Conservation (phyloP, 1,140 invertebrate genomes). For the Bombus pascuorum region DNA sequence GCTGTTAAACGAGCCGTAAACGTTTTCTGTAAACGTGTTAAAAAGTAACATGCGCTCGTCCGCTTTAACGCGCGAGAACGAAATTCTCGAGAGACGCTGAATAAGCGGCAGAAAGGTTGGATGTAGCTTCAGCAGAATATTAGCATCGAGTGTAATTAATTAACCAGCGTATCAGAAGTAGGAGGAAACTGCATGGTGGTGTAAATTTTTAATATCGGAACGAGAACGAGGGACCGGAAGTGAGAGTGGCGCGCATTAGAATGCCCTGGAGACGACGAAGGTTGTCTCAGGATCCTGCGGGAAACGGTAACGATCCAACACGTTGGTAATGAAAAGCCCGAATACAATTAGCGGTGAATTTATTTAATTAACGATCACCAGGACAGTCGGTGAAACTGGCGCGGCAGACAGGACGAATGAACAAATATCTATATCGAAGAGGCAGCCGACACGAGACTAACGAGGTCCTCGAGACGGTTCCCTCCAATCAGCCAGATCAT, state of each 20-base stretch:
- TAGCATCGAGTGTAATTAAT: slow-evolving; percentile 44
- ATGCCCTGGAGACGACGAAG: not conserved
- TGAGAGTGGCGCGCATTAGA: not conserved
- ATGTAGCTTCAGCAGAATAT: not conserved
- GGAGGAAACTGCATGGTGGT: not conserved
- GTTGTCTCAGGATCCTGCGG: not conserved
- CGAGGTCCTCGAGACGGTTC: slow-evolving; percentile 70
- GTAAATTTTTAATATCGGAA: slow-evolving; percentile 26
- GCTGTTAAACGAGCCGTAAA: not conserved
- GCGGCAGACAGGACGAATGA: slow-evolving; percentile 32
- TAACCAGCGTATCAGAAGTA: not conserved
- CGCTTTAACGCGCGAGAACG: not conserved
- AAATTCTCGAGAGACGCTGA: not conserved
- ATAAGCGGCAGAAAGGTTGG: not conserved
- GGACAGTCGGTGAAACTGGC: slow-evolving; percentile 16
- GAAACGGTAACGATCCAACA: slow-evolving; percentile 34
- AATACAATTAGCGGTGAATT: slow-evolving; percentile 65
- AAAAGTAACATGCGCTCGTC: not conserved
- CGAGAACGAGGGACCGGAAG: slow-evolving; percentile 9
- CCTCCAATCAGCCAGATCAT: slow-evolving; percentile 70
- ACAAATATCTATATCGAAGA: slow-evolving; percentile 43
- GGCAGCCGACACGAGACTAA: slow-evolving; percentile 63
- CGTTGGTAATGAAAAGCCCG: slow-evolving; percentile 41
- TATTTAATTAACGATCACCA: slow-evolving; percentile 60
- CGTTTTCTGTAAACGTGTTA: not conserved